phyloP scores from a whole-genome alignment of 2,797 vertebrate species.

The Muraenolepis orangiensis region DNA sequence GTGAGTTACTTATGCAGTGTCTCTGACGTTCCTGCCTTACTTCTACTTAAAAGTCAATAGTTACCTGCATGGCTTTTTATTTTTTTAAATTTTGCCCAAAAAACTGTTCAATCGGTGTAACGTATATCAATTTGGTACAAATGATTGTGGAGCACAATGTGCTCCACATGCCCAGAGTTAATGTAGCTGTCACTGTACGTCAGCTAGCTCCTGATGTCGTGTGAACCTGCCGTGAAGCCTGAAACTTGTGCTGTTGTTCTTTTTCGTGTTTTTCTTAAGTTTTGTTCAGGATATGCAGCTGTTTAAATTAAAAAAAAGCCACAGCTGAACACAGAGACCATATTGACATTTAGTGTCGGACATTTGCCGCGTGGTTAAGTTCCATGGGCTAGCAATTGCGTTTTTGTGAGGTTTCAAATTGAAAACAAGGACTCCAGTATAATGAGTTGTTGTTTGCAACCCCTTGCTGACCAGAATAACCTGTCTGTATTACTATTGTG shows the following conservation, averaged over 20 bases:
- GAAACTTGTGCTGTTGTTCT: neutral
- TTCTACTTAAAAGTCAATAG: neutral
- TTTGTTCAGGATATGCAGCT: slow-evolving; percentile 1
- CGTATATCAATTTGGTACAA: neutral
- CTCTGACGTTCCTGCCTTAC: neutral
- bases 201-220: neutral
- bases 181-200: neutral
- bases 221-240: neutral
- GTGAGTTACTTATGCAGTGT: neutral
- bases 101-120: neutral
- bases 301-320: neutral
- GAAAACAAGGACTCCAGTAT: neutral
- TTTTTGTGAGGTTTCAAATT: neutral
- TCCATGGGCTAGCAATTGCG: neutral
- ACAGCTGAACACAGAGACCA: neutral
- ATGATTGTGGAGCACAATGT: neutral
- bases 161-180: neutral
- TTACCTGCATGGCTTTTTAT: neutral
- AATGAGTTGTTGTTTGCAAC: neutral
- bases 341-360: neutral
- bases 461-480: neutral
- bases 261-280: neutral
- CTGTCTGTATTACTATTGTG: neutral
- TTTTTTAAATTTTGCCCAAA: too few species aligned
- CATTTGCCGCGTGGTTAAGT: neutral